phyloP scores from a whole-genome alignment of 2,888 invertebrate genomes.

The Drosophila gaucha region DNA sequence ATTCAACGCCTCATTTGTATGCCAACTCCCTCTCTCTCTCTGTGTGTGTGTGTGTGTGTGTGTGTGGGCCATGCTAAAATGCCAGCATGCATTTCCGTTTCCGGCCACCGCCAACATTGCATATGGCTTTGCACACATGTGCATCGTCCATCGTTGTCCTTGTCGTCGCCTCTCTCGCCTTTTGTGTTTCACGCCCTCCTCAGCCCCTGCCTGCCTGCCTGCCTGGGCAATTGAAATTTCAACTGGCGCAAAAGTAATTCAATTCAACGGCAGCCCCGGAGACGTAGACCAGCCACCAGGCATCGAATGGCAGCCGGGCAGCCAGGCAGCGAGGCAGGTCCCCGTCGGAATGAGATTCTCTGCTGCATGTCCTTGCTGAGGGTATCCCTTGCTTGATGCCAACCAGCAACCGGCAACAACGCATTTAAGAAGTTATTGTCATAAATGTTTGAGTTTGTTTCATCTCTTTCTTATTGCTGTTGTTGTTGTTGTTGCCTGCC shows the following conservation, averaged over 20 bases:
- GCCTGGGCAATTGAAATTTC: conserved; percentile 75
- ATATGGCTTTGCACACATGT: conserved; percentile 74
- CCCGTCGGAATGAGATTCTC: conserved; percentile 5
- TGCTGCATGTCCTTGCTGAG: conserved; percentile 56
- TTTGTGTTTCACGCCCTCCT: conserved; percentile 17
- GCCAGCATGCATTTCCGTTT: conserved; percentile 81
- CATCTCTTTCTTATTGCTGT: conserved; percentile 46
- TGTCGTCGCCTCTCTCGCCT: conserved; percentile 22
- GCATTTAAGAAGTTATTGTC: conserved; percentile 81
- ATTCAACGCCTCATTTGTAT: conserved; percentile 81
- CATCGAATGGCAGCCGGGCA: conserved; percentile 11
- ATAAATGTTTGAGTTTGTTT: conserved; percentile 79
- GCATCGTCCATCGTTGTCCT: conserved; percentile 33
- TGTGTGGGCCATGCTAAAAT: conserved; percentile 64
- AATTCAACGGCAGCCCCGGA: conserved; percentile 77
- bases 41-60: conserved; percentile 18
- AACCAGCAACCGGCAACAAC: conserved; percentile 57
- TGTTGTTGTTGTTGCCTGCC: conserved; percentile 6
- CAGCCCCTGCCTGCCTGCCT: conserved; percentile 6
- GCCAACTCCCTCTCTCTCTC: conserved; percentile 3
- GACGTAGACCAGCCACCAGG: conserved; percentile 56
- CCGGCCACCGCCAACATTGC: conserved; percentile 62
- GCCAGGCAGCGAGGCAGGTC: neutral
- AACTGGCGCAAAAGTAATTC: conserved; percentile 80
- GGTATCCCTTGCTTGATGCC: conserved; percentile 38